These are phyloP conservation scores for Cryptoprocta ferox DNA, from an alignment of 2,797 vertebrate genomes.

Conservation along the genomic window DNA sequence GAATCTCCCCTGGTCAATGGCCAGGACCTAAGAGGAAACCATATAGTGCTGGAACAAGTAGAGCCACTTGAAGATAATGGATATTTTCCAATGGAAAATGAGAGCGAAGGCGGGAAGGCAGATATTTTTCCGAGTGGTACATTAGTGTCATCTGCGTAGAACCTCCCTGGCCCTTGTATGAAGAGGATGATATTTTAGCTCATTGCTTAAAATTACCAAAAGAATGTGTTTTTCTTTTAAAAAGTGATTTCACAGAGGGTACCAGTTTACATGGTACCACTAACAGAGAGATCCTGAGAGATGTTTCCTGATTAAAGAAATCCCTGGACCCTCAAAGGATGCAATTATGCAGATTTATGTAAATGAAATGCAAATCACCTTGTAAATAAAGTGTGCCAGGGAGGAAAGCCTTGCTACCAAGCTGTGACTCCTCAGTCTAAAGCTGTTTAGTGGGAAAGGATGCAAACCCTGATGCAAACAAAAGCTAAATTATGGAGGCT, in stretches of 20 bases:
- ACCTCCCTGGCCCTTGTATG: background rate
- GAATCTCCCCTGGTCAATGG: no score
- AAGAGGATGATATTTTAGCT: conserved; percentile 12
- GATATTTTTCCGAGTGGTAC: background rate
- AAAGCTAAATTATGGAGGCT: conserved; percentile 11
- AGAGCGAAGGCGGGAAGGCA: background rate
- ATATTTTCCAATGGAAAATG: background rate
- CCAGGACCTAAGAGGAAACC: no score
- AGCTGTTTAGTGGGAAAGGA: conserved; percentile 59
- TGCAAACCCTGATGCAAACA: conserved; percentile 4
- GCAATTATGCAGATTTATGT: conserved; percentile 75
- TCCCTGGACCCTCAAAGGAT: conserved; percentile 65
- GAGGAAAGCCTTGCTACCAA: conserved; percentile 43
- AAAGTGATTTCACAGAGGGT: conserved; percentile 62
- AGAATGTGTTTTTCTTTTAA: conserved; percentile 59
- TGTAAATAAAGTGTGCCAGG: conserved; percentile 66
- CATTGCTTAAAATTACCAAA: conserved; percentile 57
- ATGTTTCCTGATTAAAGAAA: conserved; percentile 75
- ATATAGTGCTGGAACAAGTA: accelerated
- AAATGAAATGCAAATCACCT: conserved; percentile 58
- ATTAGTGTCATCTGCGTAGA: background rate
- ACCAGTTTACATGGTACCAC: conserved; percentile 15
- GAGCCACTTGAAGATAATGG: background rate
- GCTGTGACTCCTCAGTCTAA: conserved; percentile 75
- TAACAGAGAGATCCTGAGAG: conserved; percentile 60